phyloP scores from a whole-genome alignment of 2,888 invertebrate genomes.

The Cheilosia scutellata region DNA sequence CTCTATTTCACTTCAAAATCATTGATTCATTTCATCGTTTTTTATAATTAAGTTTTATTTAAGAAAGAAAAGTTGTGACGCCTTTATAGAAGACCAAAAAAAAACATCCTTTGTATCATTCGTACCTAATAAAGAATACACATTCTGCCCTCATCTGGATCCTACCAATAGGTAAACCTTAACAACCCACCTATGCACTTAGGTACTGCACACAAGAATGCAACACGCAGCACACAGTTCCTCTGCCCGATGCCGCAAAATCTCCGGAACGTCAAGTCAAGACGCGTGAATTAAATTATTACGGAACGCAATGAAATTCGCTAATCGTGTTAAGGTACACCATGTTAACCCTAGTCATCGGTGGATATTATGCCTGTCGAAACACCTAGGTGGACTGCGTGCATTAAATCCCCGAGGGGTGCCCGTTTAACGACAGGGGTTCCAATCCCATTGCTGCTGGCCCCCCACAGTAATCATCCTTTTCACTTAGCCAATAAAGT shows the following conservation, averaged over 20 bases:
- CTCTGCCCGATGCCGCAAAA: conserved; percentile 5
- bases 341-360: conserved; percentile 77
- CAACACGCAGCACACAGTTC: conserved; percentile 3
- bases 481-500: conserved; percentile 76
- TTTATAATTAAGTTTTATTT: too few species aligned
- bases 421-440: conserved; percentile 74
- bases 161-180: background rate
- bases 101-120: too few species aligned
- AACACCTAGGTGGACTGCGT: conserved; percentile 67
- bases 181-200: background rate
- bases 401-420: conserved; percentile 66
- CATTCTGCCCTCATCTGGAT: too few species aligned
- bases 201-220: background rate
- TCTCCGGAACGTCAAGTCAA: conserved; percentile 33
- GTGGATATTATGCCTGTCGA: conserved; percentile 73
- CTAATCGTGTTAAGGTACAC: conserved; percentile 78
- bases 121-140: too few species aligned
- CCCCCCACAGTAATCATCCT: conserved; percentile 74
- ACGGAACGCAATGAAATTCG: conserved; percentile 72
- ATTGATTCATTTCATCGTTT: too few species aligned
- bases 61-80: too few species aligned
- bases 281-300: conserved; percentile 72
- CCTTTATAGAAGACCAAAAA: too few species aligned
- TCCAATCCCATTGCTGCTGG: conserved; percentile 58
- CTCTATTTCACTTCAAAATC: too few species aligned